A percentile compares a stretch with the other conserved stretches of the same genome.
These are phyloP conservation scores for Caenorhabditis drosophilae DNA, from an alignment of 2,888 invertebrate species.

Conservation along the genomic window DNA sequence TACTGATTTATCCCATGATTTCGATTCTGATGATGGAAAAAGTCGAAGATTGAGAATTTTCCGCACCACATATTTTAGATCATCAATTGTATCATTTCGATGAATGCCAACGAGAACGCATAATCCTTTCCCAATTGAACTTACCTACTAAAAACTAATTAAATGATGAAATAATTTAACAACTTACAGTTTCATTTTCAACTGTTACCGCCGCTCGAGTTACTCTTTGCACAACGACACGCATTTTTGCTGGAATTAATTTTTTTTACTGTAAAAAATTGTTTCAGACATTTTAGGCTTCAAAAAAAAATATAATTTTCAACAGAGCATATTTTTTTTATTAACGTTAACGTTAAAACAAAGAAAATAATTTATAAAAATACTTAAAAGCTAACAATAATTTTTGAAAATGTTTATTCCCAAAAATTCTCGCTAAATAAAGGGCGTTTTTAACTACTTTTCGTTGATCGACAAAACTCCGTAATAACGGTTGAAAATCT, in stretches of 20 bases:
- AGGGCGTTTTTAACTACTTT: background rate
- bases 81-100: conserved; percentile 79
- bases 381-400: too few relatives aligned
- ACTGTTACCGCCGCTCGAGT: conserved; percentile 60
- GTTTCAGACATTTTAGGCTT: background rate
- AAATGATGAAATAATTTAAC: conserved; percentile 13
- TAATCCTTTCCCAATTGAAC: conserved; percentile 82
- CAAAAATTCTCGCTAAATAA: conserved; percentile 15
- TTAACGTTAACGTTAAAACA: too few relatives aligned
- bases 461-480: background rate
- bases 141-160: conserved; percentile 73
- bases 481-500: background rate
- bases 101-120: conserved; percentile 87
- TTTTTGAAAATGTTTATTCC: background rate
- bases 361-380: too few relatives aligned
- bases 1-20: conserved; percentile 82
- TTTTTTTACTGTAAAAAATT: conserved; percentile 3
- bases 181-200: conserved; percentile 55
- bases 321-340: too few relatives aligned
- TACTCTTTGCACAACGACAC: conserved; percentile 66
- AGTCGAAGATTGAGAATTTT: conserved; percentile 83
- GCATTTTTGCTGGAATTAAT: conserved; percentile 42
- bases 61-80: conserved; percentile 79
- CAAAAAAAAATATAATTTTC: too few relatives aligned
- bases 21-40: conserved; percentile 80